A percentile compares a stretch with the other conserved stretches of the same genome.
Conservation (phyloP, 1,140 invertebrate species). For the Rhizoglyphus robini region DNA sequence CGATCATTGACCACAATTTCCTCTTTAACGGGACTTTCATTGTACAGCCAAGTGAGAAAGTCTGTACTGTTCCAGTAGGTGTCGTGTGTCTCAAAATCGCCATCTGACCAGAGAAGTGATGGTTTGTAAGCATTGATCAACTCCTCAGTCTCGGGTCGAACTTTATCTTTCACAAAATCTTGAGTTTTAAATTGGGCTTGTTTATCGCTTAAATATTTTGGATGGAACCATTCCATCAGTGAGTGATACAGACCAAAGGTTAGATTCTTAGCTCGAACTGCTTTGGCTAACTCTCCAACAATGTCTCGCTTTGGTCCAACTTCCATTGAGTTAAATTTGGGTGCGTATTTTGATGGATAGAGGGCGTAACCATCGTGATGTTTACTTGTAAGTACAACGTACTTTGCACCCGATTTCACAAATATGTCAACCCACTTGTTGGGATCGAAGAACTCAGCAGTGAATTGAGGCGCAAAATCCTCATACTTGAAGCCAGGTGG, state of each 20-base stretch:
- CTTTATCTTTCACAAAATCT: slow-evolving; percentile 28
- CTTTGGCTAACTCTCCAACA: slow-evolving; percentile 41
- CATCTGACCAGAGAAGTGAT: slow-evolving; percentile 69
- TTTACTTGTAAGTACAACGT: slow-evolving; percentile 77
- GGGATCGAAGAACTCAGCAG: slow-evolving; percentile 35
- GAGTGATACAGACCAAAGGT: slow-evolving; percentile 39
- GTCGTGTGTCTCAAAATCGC: slow-evolving; percentile 61
- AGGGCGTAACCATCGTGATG: slow-evolving; percentile 17
- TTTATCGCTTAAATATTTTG: slow-evolving; percentile 29
- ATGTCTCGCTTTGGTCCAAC: slow-evolving; percentile 69
- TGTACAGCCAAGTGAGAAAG: slow-evolving; percentile 62
- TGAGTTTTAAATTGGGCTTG: slow-evolving; percentile 26
- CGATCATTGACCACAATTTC: slow-evolving; percentile 43
- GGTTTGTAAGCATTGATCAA: slow-evolving; percentile 60
- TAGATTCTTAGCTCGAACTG: slow-evolving; percentile 33
- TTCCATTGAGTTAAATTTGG: slow-evolving; percentile 77
- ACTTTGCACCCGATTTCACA: slow-evolving; percentile 40
- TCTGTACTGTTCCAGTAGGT: slow-evolving; percentile 52
- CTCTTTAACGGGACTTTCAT: slow-evolving; percentile 42
- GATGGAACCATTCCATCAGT: slow-evolving; percentile 36
- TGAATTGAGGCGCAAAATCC: slow-evolving; percentile 37
- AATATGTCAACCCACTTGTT: slow-evolving; percentile 35
- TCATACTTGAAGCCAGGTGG: slow-evolving; percentile 35
- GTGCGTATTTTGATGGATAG: slow-evolving; percentile 32
- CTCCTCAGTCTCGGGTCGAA: slow-evolving; percentile 38